These are phyloP conservation scores for Mycetomoellerius zeteki DNA, from an alignment of 1,140 invertebrate species.

Conservation along the genomic window DNA sequence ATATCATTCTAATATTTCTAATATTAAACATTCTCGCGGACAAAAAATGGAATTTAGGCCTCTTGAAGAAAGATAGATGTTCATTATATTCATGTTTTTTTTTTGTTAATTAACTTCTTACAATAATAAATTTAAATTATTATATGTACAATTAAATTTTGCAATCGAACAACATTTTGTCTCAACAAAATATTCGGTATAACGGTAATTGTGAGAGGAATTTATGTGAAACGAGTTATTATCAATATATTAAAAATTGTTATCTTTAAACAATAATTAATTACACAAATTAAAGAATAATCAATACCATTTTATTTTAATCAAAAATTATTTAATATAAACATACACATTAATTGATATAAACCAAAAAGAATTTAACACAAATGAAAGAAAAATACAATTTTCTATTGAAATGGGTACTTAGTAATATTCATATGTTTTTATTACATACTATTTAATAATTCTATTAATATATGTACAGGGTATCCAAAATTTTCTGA, in stretches of 20 bases:
- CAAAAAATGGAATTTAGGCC: neutral
- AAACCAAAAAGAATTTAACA: no score
- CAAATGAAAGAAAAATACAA: no score
- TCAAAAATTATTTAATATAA: neutral
- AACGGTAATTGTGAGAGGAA: constrained; percentile 4
- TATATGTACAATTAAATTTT: neutral
- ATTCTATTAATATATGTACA: no score
- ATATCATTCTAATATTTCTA: neutral
- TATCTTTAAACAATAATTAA: neutral
- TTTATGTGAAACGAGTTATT: neutral
- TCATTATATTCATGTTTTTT: neutral
- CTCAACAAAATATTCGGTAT: constrained; percentile 1
- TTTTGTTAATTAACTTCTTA: neutral
- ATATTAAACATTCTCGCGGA: neutral
- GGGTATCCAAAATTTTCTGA: no score
- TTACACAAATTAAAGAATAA: neutral
- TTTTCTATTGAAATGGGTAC: no score
- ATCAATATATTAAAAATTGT: neutral
- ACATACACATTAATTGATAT: neutral
- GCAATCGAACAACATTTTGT: constrained; percentile 11
- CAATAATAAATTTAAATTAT: constrained; percentile 14
- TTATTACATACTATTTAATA: no score
- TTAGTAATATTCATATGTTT: no score
- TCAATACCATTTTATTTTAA: neutral
- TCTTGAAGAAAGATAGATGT: neutral